Conservation (phyloP, 2,113 vertebrate genomes). For the Stomatorhinus ivindoensis region DNA sequence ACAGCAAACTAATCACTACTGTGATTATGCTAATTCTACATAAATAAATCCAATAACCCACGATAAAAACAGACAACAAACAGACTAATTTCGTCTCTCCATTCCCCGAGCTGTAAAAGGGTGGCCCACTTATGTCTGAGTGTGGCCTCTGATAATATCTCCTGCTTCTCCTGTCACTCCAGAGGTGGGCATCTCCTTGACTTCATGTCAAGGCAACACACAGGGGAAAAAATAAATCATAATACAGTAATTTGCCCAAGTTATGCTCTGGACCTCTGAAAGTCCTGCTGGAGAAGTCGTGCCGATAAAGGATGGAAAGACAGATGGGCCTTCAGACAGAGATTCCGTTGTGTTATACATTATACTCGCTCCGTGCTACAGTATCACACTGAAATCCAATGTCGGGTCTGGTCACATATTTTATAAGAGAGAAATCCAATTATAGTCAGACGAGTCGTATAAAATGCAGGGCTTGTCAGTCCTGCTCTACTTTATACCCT, state of each 20-base stretch:
- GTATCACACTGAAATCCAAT: not conserved
- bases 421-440: constrained; percentile 40
- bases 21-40: not conserved
- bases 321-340: not conserved
- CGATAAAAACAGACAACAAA: not conserved
- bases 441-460: constrained; percentile 39
- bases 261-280: not conserved
- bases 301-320: not conserved
- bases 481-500: constrained; percentile 40
- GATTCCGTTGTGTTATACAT: not conserved
- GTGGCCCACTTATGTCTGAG: not conserved
- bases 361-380: not conserved
- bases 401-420: not conserved
- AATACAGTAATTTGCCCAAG: not conserved
- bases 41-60: not conserved
- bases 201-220: not conserved
- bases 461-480: constrained; percentile 38
- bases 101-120: not conserved
- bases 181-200: not conserved
- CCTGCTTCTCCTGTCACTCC: not conserved
- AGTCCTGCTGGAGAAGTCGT: not conserved
- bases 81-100: not conserved
- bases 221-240: not conserved
- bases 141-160: not conserved
- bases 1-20: not conserved